Evolutionary conservation across 2,888 invertebrate genomes (phyloP), one percentile per base, ranked within the genome.

Genomic region (Chloromyia formosa): DNA sequence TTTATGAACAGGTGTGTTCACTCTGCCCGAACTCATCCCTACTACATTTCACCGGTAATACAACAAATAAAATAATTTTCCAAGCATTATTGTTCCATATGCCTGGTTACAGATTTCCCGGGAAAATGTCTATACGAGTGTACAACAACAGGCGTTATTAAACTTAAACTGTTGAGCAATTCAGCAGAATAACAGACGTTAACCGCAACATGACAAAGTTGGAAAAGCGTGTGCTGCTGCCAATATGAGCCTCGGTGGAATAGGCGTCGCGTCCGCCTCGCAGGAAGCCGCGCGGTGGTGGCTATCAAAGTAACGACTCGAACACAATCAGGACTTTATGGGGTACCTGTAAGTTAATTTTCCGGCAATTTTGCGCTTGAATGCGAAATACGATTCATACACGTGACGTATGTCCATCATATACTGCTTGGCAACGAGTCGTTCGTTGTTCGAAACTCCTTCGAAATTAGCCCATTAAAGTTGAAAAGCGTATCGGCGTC

Each of bases 301-400:
- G 49, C 16, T 20, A 45, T 49, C 49, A 66, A 42, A 27, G 66
- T 20, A 16, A 20, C 45, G 18, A 49, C 66, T 27, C 9, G 4
- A 45, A 22, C 49, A n/a, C 45, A 66, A 66, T 45, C 66, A 66
- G 45, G 66, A 66, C 66, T 66, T 66, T 66, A 66, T 66, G 66
- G 45, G 45, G 27, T 54, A 54, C 54, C 58, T 71, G 71, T 40
- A 23, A 58, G 56, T 56, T 56, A 58, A 71, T 58, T 71, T 71
- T 71, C 71, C 40, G 71, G 71, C 56, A 71, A 56, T 71, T 71
- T 71, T 40, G 66, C 66, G 66, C 66, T 45, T 66, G 66, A 66
- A 66, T 66, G 66, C 66, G 22, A 22, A 66, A 66, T 66, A 66
- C 10, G 66, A 66, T 66, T 66, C 66, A 66, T 66, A 49, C 66